Base-by-base conservation (phyloP, 1,140 invertebrate species). In the Antheraea mylitta region DNA sequence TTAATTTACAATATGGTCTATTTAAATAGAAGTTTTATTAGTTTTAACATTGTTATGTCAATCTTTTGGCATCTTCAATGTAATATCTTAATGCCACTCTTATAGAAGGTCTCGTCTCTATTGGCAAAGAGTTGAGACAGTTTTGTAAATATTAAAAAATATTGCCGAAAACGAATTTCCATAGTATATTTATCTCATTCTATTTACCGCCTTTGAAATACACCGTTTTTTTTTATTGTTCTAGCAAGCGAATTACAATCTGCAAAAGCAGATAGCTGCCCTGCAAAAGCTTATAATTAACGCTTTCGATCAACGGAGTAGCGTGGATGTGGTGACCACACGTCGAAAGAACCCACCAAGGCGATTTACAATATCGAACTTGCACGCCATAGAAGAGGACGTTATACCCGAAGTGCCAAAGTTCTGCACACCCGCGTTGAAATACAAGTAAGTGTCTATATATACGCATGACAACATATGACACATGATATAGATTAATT, bases 241-340 rank as follows among this genome's bases (percentile, higher is more conserved):
- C n/a, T 79, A 93, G 92, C 79, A 91, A 81, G 88, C 88, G 63
- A 92, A 92, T 65, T 74, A 74, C 45, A 81, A 81, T 9, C 77
- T 93, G 19, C 83, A 90, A 77, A 87, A 87, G 64, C 80, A 87
- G 68, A 90, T 93, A 71, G 73, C 76, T 5, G 37, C 69, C 7
- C 67, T 93, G 30, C 83, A 87, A 48, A 76, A 75, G 58, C 71
- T 91, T 19, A 92, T 92, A 61, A 66, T 92, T 5, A 92, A 89
- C 67, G 87, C 90, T 0, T 88, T 90, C 64, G 81, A 74, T 7
- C 80, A 83, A 58, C 67, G 76, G 13, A 76, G 77, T 16, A 81
- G 69, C 9, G 66, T 75, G 0, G 82, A 89, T 30, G 64, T 83
- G 8, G 66, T 81, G 8, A 13, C 11, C 16, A 72, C 66, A 7